Percentiles rank a stretch among this genome's conserved stretches.
These are phyloP conservation scores for Lasius fuliginosus DNA, from an alignment of 2,888 invertebrate genomes.

Conservation along the genomic window DNA sequence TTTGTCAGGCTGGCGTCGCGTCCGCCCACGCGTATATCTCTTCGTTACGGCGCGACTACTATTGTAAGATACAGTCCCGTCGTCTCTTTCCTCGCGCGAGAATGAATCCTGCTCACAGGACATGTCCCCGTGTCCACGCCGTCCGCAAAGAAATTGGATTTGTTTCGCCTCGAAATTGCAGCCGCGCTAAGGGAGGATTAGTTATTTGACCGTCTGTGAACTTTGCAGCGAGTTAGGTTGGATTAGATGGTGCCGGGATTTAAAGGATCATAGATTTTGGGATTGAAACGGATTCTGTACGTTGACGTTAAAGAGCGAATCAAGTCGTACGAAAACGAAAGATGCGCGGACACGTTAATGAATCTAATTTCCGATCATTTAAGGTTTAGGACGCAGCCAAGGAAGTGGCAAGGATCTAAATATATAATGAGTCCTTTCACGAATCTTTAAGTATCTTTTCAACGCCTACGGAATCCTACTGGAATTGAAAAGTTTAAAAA, in stretches of 20 bases:
- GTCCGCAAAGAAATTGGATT: slow-evolving; percentile 55
- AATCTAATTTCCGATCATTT: not conserved
- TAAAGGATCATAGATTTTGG: not conserved
- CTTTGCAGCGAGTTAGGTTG: slow-evolving; percentile 7
- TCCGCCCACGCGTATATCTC: slow-evolving; percentile 58
- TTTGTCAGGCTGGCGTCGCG: slow-evolving; percentile 42
- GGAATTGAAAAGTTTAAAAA: slow-evolving; percentile 26
- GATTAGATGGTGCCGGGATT: not conserved
- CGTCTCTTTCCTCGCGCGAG: slow-evolving; percentile 6
- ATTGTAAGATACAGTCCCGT: slow-evolving; percentile 55
- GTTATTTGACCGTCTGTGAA: slow-evolving; percentile 44
- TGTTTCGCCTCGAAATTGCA: slow-evolving; percentile 51
- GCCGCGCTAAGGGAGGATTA: slow-evolving; percentile 50
- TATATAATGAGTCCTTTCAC: not conserved
- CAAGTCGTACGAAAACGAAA: not conserved
- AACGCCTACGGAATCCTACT: not conserved
- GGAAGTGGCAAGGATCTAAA: not conserved
- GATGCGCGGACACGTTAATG: not conserved
- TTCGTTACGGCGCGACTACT: slow-evolving; percentile 66
- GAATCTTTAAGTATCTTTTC: not conserved
- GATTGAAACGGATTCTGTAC: not conserved
- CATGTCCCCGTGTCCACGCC: slow-evolving; percentile 29
- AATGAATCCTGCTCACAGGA: slow-evolving; percentile 50
- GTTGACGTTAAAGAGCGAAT: not conserved
- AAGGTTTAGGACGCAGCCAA: not conserved